These are phyloP conservation scores for Ochropleura plecta DNA, from an alignment of 2,888 invertebrate species.

Conservation along the genomic window DNA sequence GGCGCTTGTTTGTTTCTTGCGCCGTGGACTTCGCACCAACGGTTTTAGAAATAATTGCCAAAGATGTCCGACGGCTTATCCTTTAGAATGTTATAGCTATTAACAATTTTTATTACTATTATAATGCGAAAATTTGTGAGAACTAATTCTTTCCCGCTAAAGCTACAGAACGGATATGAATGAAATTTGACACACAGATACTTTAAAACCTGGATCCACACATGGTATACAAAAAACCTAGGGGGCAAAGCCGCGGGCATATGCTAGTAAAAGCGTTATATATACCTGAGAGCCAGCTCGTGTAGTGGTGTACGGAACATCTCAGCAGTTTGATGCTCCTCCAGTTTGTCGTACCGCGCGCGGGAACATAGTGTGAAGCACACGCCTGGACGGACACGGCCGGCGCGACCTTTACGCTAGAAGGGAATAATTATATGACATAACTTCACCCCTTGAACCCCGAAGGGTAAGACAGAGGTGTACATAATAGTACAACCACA, in stretches of 20 bases:
- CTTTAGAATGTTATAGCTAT: no score
- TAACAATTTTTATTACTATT: not conserved
- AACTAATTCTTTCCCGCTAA: not conserved
- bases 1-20: not conserved
- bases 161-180: not conserved
- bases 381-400: slow-evolving; percentile 97
- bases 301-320: slow-evolving; percentile 99
- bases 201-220: no score
- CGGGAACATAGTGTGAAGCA: slow-evolving; percentile 97
- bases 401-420: slow-evolving; percentile 97
- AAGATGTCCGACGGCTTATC: no score
- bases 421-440: not conserved
- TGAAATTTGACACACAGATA: no score
- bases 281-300: slow-evolving; percentile 95
- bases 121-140: not conserved
- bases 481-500: no score
- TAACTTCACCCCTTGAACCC: no score
- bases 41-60: not conserved
- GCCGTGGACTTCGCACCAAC: not conserved
- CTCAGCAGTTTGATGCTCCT: slow-evolving; percentile 98
- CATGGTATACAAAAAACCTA: no score
- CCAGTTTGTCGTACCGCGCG: slow-evolving; percentile 93
- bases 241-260: no score
- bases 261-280: not conserved
- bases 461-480: no score